These are phyloP conservation scores for Malurus cyaneus DNA, from an alignment of 2,113 vertebrate species.

Conservation along the genomic window DNA sequence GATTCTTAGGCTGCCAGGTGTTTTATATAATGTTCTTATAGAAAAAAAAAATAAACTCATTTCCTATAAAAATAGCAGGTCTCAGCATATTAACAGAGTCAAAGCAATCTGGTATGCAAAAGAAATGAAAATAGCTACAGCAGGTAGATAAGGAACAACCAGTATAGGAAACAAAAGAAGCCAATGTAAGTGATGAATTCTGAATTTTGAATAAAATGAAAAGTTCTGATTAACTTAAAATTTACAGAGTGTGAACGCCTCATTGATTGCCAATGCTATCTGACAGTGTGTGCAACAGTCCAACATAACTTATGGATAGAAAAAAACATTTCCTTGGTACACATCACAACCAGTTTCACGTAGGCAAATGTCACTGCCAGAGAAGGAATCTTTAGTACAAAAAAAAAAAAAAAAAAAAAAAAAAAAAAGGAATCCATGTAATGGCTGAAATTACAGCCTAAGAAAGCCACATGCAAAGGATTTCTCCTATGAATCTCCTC, in stretches of 20 bases:
- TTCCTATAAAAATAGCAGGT: neutral
- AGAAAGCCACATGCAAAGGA: neutral
- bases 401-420: too few species aligned
- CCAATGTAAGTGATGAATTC: neutral
- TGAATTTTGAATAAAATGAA: neutral
- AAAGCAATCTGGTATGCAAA: neutral
- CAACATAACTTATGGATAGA: accelerated
- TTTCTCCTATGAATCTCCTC: neutral
- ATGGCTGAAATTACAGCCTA: neutral
- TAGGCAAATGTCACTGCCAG: neutral
- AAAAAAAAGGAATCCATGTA: neutral
- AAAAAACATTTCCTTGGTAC: neutral
- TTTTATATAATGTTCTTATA: neutral
- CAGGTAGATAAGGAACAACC: neutral
- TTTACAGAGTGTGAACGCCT: neutral
- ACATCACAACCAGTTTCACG: neutral
- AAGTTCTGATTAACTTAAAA: neutral
- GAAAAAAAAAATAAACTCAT: neutral
- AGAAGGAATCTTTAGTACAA: neutral
- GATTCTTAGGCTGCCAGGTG: neutral
- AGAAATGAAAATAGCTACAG: neutral
- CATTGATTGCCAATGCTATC: neutral
- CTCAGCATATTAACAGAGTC: neutral
- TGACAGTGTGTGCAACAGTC: neutral
- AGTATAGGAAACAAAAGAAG: neutral